These are phyloP conservation scores for Odontomyia ornata DNA, from an alignment of 2,888 invertebrate species.

Conservation along the genomic window DNA sequence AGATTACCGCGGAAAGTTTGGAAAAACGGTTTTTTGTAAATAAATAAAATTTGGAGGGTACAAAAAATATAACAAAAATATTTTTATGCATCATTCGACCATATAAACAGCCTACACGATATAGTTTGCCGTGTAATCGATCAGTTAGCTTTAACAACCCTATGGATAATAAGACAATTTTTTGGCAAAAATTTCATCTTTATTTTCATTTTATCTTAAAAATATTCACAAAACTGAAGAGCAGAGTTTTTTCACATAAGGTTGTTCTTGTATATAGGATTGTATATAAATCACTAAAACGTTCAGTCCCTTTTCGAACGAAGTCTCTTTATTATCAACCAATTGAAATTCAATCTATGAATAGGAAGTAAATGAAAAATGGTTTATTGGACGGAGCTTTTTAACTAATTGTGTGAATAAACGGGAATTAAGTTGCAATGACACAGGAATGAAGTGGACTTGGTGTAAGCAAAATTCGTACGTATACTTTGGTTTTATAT, in stretches of 20 bases:
- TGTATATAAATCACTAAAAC: slow-evolving; percentile 25
- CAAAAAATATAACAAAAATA: too few species aligned
- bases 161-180: not conserved
- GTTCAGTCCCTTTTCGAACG: slow-evolving; percentile 11
- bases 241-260: slow-evolving; percentile 21
- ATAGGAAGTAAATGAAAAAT: not conserved
- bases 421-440: not conserved
- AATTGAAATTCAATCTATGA: not conserved
- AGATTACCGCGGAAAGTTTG: too few species aligned
- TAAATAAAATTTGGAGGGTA: too few species aligned
- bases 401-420: not conserved
- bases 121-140: too few species aligned
- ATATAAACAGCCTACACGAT: too few species aligned
- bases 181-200: slow-evolving; percentile 19
- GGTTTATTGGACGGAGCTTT: not conserved
- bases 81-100: too few species aligned
- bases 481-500: too few species aligned
- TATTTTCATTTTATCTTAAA: slow-evolving; percentile 16
- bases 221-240: slow-evolving; percentile 33
- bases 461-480: too few species aligned
- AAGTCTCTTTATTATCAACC: not conserved
- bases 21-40: too few species aligned
- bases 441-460: not conserved
- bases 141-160: too few species aligned
- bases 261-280: slow-evolving; percentile 21